These are phyloP conservation scores for Cercopithecus mona DNA, from an alignment of 2,113 vertebrate genomes.

Conservation along the genomic window DNA sequence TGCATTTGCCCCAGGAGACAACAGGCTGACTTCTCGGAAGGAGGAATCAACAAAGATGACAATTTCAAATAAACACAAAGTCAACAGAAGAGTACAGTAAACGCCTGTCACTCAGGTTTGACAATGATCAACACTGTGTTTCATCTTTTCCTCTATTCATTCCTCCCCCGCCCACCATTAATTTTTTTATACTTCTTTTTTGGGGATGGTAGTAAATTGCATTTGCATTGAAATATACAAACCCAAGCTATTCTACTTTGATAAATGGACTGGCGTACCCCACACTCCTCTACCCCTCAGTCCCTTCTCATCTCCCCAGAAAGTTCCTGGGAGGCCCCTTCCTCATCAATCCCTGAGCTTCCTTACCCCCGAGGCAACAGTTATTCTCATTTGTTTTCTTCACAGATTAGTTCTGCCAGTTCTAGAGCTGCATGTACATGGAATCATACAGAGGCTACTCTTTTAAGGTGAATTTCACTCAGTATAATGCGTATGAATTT, in stretches of 20 bases:
- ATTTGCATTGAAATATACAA: not conserved
- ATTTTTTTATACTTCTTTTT: not conserved
- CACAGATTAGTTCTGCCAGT: not conserved
- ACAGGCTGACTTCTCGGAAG: not conserved
- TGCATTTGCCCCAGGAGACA: not conserved
- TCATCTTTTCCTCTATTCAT: not conserved
- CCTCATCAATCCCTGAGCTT: not conserved
- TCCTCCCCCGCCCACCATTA: not conserved
- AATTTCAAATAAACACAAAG: not conserved
- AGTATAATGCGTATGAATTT: not conserved
- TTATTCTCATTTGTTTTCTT: constrained; percentile 26
- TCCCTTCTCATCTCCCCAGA: not conserved
- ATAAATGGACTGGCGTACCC: not conserved
- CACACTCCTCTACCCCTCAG: not conserved
- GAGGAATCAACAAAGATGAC: not conserved
- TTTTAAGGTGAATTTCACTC: not conserved
- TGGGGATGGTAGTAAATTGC: not conserved
- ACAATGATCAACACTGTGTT: too few species aligned
- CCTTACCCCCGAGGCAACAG: not conserved
- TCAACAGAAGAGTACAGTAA: not conserved
- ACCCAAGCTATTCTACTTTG: not conserved
- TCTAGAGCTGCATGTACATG: not conserved
- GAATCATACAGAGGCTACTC: not conserved
- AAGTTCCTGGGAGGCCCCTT: not conserved
- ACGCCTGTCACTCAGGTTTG: not conserved